phyloP scores from a whole-genome alignment of 2,797 vertebrate species.

The Saxicola maurus region DNA sequence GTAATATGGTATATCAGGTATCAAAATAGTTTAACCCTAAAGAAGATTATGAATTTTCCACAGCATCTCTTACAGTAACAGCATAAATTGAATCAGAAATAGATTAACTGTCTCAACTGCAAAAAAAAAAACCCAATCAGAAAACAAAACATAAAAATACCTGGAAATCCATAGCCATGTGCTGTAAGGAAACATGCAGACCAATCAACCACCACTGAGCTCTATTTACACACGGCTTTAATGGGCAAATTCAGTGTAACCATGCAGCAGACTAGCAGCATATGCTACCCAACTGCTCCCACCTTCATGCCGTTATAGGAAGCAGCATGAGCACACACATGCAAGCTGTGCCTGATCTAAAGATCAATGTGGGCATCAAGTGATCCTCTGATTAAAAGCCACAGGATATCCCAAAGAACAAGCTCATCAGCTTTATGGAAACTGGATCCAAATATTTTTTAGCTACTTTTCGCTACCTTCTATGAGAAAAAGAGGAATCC shows the following conservation, averaged over 20 bases:
- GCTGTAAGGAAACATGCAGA: conserved; percentile 20
- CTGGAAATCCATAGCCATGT: not conserved
- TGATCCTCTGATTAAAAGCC: not conserved
- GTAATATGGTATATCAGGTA: not conserved
- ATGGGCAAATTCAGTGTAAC: conserved; percentile 9
- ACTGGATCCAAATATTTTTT: not conserved
- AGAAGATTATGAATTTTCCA: not conserved
- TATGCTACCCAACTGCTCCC: conserved; percentile 15
- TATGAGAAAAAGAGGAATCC: not conserved
- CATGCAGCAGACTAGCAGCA: conserved; percentile 32
- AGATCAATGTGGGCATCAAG: not conserved
- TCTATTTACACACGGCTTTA: conserved; percentile 37
- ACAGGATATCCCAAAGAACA: not conserved
- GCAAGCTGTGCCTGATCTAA: not conserved
- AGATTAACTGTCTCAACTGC: not conserved
- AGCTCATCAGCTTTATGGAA: not conserved
- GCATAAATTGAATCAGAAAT: not conserved
- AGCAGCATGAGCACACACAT: not conserved
- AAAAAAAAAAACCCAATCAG: not conserved
- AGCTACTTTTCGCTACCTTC: not conserved
- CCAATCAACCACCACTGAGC: not conserved
- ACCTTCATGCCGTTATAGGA: not conserved
- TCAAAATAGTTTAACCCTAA: not conserved
- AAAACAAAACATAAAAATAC: not conserved
- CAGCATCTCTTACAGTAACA: not conserved